Evolutionary conservation across 37 sponge, comb jelly and placozoan species (phyloP).

Genomic region (Diacarnus erythraeanus): DNA sequence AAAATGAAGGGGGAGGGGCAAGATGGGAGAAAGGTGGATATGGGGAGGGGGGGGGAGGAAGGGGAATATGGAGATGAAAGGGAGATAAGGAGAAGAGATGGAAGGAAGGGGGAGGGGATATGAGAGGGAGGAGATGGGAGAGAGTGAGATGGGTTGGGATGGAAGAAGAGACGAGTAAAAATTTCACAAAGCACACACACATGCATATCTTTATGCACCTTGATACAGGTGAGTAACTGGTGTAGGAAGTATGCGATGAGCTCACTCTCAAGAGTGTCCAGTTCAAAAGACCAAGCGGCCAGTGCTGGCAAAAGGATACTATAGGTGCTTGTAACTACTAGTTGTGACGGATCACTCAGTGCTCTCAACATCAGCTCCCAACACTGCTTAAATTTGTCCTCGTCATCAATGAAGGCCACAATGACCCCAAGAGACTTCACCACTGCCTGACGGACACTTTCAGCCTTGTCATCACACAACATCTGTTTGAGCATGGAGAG

Average conservation of each 20-base stretch:
- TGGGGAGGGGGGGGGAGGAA: background rate
- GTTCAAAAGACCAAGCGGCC: constrained; percentile 83
- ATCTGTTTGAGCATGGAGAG: constrained; percentile 86
- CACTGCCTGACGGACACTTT: constrained; percentile 73
- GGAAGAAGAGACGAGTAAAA: background rate
- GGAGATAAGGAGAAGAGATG: background rate
- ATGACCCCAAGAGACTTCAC: constrained; percentile 65
- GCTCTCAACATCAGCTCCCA: constrained; percentile 74
- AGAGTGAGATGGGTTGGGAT: background rate
- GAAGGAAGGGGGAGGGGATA: background rate
- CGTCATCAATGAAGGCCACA: constrained; percentile 83
- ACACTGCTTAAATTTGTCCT: constrained; percentile 80
- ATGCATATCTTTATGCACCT: too few relatives aligned
- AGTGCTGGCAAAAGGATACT: constrained; percentile 74
- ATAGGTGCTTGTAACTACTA: constrained; percentile 66
- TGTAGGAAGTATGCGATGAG: constrained; percentile 66
- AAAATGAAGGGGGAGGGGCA: background rate
- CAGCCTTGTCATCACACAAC: constrained; percentile 74
- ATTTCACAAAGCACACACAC: too few relatives aligned
- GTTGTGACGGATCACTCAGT: constrained; percentile 65
- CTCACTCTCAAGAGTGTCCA: constrained; percentile 66
- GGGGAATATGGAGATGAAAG: background rate
- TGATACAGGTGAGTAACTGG: constrained; percentile 65
- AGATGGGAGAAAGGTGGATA: background rate
- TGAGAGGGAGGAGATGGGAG: background rate